Evolutionary conservation across 2,797 vertebrate species (phyloP), one percentile per base, ranked within the genome.

Genomic region (Ciconia nigra): DNA sequence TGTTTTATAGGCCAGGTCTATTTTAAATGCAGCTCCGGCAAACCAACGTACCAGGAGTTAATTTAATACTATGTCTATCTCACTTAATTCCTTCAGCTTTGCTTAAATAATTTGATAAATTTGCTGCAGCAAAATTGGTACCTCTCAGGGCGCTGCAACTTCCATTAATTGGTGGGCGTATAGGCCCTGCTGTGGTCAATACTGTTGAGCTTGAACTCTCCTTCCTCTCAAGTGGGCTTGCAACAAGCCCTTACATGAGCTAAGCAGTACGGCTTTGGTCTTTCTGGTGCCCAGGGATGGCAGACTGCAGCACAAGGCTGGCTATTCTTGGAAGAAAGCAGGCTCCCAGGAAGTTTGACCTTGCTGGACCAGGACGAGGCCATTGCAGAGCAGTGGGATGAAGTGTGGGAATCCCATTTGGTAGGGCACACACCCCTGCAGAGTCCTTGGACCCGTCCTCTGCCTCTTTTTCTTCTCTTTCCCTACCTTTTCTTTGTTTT

Each of bases 311-410:
- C 25, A n/a, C 41, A 61, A 59, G 7, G 17, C 29, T 70, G 46
- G 18, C 6, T 59, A 2, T 70, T 70, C 25, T 47, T 54, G 39
- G 29, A 54, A 49, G 33, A 58, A 70, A 52, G 11, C 16, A 67
- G 25, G 11, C 24, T 89, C 14, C n/a, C 8, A 3, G 13, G 39
- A 81, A 16, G 17, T 70, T 54, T 73, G 52, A 25, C 55, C 29
- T 39, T 42, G 39, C 47, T 51, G 31, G 19, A 42, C 2, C 0
- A 1, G 35, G 39, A 70, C 0, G 1, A 62, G 18, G 35, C 24
- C 39, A 39, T 26, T 55, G 42, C 28, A 78, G 35, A 65, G n/a
- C n/a, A 57, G 44, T 28, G 44, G 47, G 41, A 55, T 63, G 44
- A 71, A 55, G 35, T n/a, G 42, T 28, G 28, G n/a, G 62, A 86